Evolutionary conservation across 1,140 invertebrate species (phyloP).

Genomic region (Lepidurus couesii): DNA sequence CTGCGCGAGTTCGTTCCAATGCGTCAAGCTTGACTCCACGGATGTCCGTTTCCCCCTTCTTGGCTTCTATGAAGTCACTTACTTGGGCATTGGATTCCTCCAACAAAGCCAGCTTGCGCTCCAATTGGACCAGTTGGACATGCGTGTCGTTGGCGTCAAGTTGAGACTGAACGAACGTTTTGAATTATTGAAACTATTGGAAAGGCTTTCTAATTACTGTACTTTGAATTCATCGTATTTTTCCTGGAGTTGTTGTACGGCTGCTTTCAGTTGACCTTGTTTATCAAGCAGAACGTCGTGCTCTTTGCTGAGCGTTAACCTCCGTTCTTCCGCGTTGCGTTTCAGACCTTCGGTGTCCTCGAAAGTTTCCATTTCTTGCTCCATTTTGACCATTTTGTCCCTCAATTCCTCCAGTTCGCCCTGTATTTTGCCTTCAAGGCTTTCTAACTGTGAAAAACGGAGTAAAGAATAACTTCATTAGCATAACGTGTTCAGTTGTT

Average conservation of each 20-base stretch:
- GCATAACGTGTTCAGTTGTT: neutral
- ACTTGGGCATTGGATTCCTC: constrained; percentile 60
- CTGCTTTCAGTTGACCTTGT: constrained; percentile 40
- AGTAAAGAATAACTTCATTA: neutral
- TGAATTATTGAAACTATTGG: neutral
- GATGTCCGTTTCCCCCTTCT: constrained; percentile 56
- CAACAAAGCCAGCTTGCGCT: constrained; percentile 58
- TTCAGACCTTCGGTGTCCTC: constrained; percentile 49
- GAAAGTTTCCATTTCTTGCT: constrained; percentile 48
- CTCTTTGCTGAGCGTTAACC: constrained; percentile 47
- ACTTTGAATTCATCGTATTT: constrained; percentile 42
- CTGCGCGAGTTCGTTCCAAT: neutral
- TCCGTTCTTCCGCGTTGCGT: constrained; percentile 48
- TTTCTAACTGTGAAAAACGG: constrained; percentile 46
- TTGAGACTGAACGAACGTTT: constrained; percentile 48
- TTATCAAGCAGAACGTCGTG: constrained; percentile 46
- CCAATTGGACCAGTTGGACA: constrained; percentile 56
- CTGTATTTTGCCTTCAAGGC: constrained; percentile 53
- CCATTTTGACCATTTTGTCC: constrained; percentile 50
- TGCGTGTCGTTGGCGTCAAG: constrained; percentile 64
- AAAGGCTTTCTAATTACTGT: constrained; percentile 3
- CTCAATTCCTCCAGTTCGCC: constrained; percentile 48
- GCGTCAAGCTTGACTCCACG: neutral
- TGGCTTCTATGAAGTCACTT: constrained; percentile 57
- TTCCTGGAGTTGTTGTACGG: constrained; percentile 38